These are phyloP conservation scores for Hydrocynus forskahlii DNA, from an alignment of 2,797 vertebrate genomes.

Conservation along the genomic window DNA sequence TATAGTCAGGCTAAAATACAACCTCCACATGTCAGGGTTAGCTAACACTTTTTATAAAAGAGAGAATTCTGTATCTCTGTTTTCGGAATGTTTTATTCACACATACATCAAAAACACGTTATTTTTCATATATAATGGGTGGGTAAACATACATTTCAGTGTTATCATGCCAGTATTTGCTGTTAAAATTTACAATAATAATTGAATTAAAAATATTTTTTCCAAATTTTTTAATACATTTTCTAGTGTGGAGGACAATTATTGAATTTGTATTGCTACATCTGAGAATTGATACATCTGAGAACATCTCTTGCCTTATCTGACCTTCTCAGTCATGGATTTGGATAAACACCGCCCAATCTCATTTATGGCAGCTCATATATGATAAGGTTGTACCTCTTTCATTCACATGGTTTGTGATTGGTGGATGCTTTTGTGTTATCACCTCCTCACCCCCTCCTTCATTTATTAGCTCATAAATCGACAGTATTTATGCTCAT, in stretches of 20 bases:
- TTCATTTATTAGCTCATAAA: conserved; percentile 4
- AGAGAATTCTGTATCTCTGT: no score
- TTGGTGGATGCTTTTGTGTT: conserved; percentile 17
- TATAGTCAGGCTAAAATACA: background rate
- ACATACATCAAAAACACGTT: no score
- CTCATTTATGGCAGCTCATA: conserved; percentile 1
- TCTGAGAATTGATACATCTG: no score
- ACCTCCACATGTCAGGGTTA: background rate
- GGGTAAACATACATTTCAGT: no score
- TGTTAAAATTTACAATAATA: background rate
- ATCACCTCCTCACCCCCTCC: background rate
- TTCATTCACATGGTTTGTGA: background rate
- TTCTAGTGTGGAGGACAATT: background rate
- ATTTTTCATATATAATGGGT: no score
- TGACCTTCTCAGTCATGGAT: background rate
- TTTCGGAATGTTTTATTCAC: no score
- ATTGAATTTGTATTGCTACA: background rate
- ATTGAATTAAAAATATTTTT: no score
- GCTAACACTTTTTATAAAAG: no score
- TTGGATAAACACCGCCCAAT: background rate
- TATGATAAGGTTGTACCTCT: background rate
- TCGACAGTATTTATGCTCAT: conserved; percentile 9
- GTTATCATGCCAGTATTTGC: background rate
- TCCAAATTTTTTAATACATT: background rate
- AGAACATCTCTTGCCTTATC: background rate